These are phyloP conservation scores for Chorisops tibialis DNA, from an alignment of 2,888 invertebrate genomes.

Conservation along the genomic window DNA sequence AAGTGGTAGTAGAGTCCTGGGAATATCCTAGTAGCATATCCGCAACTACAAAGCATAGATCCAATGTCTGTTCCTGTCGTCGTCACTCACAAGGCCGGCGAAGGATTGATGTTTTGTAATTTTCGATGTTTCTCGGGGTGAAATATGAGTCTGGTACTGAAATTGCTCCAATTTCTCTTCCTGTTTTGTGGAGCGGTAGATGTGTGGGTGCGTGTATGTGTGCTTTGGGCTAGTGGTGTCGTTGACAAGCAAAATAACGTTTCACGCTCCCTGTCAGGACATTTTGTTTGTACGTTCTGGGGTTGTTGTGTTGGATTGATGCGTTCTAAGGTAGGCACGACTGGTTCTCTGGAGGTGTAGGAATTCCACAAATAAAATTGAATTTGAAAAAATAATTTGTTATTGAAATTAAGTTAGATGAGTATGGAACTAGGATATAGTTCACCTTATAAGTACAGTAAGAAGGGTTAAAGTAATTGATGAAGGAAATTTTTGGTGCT, in stretches of 20 bases:
- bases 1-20: no score
- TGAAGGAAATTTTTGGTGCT: no score
- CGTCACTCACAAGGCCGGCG: constrained; percentile 27
- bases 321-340: no score
- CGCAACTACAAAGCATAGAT: constrained; percentile 7
- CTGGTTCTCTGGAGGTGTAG: no score
- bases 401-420: no score
- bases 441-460: no score
- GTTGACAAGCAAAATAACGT: constrained; percentile 23
- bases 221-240: constrained; percentile 17
- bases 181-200: constrained; percentile 6
- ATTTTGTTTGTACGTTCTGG: neutral
- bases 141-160: constrained; percentile 29
- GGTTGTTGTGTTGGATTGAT: no score
- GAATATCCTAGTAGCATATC: no score
- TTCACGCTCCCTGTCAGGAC: constrained; percentile 21
- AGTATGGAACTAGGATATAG: no score
- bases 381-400: no score
- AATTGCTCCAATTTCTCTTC: constrained; percentile 28
- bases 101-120: constrained; percentile 30
- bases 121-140: constrained; percentile 29
- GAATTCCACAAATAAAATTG: no score
- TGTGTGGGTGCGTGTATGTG: constrained; percentile 11
- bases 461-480: no score
- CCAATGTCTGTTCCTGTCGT: constrained; percentile 27